Percentiles rank a stretch among this genome's conserved stretches.
These are phyloP conservation scores for Epinephelus moara DNA, from an alignment of 2,113 vertebrate genomes.

Conservation along the genomic window DNA sequence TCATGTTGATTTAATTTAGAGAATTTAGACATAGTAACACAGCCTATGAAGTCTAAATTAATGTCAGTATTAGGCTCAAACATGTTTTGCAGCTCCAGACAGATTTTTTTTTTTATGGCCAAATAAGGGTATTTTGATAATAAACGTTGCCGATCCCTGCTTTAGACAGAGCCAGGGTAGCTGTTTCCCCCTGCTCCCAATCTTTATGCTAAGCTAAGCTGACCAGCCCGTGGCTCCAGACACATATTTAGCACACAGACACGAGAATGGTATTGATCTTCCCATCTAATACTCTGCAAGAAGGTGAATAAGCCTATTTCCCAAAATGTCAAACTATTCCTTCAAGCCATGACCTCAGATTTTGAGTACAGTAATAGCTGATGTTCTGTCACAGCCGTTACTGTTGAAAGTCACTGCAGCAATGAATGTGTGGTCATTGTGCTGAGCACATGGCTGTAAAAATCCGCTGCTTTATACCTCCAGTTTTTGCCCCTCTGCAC, in stretches of 20 bases:
- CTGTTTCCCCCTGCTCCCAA: not conserved
- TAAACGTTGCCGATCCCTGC: too few relatives aligned
- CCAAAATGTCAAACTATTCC: not conserved
- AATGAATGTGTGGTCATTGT: conserved; percentile 19
- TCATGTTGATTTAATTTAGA: too few relatives aligned
- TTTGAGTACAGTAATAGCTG: not conserved
- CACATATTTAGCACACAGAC: not conserved
- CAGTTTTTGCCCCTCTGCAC: conserved; percentile 4
- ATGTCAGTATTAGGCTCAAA: too few relatives aligned
- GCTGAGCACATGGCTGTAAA: conserved; percentile 21
- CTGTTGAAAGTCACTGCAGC: not conserved
- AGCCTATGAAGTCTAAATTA: too few relatives aligned
- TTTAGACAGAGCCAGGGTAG: too few relatives aligned
- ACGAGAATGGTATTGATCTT: not conserved
- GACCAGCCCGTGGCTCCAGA: too few relatives aligned
- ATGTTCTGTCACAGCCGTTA: not conserved
- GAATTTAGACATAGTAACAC: too few relatives aligned
- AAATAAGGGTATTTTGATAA: too few relatives aligned
- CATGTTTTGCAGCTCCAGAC: too few relatives aligned
- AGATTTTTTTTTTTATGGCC: too few relatives aligned
- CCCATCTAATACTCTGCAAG: not conserved
- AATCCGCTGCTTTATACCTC: not conserved
- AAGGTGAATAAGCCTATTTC: not conserved
- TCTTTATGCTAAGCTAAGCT: not conserved
- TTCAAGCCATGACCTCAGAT: not conserved